Evolutionary conservation across 53 echinoderm and acorn worm species (phyloP), one percentile per base, ranked within the genome.

Genomic region (Actinopyga echinites): DNA sequence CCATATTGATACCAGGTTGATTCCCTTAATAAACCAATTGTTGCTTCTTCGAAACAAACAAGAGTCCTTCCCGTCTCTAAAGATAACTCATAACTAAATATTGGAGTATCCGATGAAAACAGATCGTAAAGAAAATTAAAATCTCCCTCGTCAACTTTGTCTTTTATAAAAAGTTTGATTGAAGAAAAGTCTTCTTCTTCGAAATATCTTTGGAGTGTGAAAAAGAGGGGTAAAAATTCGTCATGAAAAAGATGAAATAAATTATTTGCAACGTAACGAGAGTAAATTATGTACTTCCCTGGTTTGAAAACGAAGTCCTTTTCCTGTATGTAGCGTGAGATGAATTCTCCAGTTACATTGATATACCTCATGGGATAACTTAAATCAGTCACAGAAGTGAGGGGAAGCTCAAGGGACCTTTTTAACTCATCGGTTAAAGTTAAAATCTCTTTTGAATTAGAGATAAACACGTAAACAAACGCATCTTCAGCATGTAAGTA

Each of bases 1-100:
- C 95, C 95, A 85, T 93, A 95, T 85, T 95, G 95, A 83, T 95
- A 93, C 95, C 95, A 95, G 7, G 78, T 84, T 55, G 95, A 90
- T 6, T 43, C 15, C 31, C 89, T 93, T 23, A 86, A 83, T 24
- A 95, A 79, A 19, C 95, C 95, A 17, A 93, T 82, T 63, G 83
- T 85, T 8, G 84, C 84, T 52, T 90, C 86, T 74, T 92, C 84
- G 65, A 95, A 95, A 79, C 95, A 95, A 9, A 82, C 58, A n/a
- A 95, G 40, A 3, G 6, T 40, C 40, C 10, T 40, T 4, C 8
- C 8, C 10, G 40, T 7, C 10, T 2, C 40, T 40, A 40, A 40
- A 4, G 40, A 7, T 40, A 40, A 3, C 5, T 40, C 40, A 40
- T 40, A 40, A 7, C 10, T 40, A 40, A 40, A 40, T 0, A 40